These are phyloP conservation scores for Melanostigma gelatinosum DNA, from an alignment of 2,113 vertebrate genomes.

Conservation along the genomic window DNA sequence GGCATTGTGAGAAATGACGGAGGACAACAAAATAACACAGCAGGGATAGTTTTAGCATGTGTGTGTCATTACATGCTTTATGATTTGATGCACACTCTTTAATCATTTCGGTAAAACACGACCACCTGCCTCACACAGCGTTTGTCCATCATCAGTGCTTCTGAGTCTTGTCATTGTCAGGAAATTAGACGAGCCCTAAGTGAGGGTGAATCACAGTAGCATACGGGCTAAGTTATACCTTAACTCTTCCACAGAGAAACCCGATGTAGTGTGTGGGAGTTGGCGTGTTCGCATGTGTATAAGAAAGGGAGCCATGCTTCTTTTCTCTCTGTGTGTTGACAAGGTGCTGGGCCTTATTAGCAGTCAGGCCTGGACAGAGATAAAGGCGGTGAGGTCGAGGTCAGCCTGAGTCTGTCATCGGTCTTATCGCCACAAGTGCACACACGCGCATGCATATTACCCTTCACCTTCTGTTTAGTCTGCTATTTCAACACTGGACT, in stretches of 20 bases:
- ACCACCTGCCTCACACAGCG: slow-evolving; percentile 35
- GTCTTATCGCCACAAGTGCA: slow-evolving; percentile 47
- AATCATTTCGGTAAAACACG: slow-evolving; percentile 54
- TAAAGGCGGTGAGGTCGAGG: slow-evolving; percentile 61
- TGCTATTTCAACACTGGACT: not conserved
- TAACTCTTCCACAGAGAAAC: slow-evolving; percentile 1
- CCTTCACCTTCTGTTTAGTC: slow-evolving; percentile 45
- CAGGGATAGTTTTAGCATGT: slow-evolving; percentile 33
- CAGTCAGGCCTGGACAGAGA: slow-evolving; percentile 48
- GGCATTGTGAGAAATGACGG: slow-evolving; percentile 39
- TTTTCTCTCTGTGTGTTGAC: slow-evolving; percentile 51
- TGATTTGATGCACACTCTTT: slow-evolving; percentile 62
- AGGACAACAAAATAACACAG: slow-evolving; percentile 18
- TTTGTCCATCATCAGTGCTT: slow-evolving; percentile 15
- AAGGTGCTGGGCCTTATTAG: slow-evolving; percentile 46
- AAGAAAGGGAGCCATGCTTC: slow-evolving; percentile 19
- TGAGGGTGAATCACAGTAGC: slow-evolving; percentile 45
- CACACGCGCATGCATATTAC: not conserved
- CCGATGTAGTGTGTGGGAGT: slow-evolving; percentile 20
- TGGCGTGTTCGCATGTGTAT: slow-evolving; percentile 3
- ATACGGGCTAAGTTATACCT: slow-evolving; percentile 28
- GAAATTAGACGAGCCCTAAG: slow-evolving; percentile 43
- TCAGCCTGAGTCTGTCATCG: slow-evolving; percentile 54
- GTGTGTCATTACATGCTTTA: slow-evolving; percentile 49
- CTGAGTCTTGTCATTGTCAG: slow-evolving; percentile 64